Evolutionary conservation across 2,888 invertebrate genomes (phyloP).

Genomic region (Criorhina ranunculi): DNA sequence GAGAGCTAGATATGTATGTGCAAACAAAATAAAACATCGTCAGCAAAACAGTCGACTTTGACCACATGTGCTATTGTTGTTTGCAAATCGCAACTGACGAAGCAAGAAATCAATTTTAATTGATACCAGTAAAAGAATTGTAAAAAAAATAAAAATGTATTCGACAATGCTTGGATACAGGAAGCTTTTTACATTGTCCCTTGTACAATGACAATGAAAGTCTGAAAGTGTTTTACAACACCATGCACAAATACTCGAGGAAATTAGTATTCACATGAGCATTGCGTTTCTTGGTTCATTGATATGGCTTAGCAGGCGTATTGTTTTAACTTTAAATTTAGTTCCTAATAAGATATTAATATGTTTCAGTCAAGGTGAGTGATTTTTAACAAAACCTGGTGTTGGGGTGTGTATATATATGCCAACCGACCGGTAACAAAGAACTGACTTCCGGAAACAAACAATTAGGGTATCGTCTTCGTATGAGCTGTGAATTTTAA

Average conservation of each 20-base stretch:
- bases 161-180: constrained; percentile 25
- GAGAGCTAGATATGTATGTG: not conserved
- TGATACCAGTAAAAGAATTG: constrained; percentile 9
- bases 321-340: not conserved
- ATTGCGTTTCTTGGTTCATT: constrained; percentile 47
- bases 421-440: constrained; percentile 4
- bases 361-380: constrained; percentile 31
- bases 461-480: constrained; percentile 37
- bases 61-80: constrained; percentile 5
- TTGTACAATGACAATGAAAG: constrained; percentile 25
- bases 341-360: constrained; percentile 12
- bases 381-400: constrained; percentile 3
- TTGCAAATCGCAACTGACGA: constrained; percentile 20
- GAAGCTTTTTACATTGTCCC: constrained; percentile 18
- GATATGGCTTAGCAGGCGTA: constrained; percentile 21
- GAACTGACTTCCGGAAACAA: constrained; percentile 29
- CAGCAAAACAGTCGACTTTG: constrained; percentile 14
- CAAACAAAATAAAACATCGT: not conserved
- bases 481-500: constrained; percentile 20
- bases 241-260: too few relatives aligned
- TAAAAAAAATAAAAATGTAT: not conserved
- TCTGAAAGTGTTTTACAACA: constrained; percentile 44
- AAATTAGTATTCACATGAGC: constrained; percentile 48
- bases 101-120: constrained; percentile 27
- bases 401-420: not conserved